These are phyloP conservation scores for Enteromius treurensis DNA, from an alignment of 2,797 vertebrate species.

Conservation along the genomic window DNA sequence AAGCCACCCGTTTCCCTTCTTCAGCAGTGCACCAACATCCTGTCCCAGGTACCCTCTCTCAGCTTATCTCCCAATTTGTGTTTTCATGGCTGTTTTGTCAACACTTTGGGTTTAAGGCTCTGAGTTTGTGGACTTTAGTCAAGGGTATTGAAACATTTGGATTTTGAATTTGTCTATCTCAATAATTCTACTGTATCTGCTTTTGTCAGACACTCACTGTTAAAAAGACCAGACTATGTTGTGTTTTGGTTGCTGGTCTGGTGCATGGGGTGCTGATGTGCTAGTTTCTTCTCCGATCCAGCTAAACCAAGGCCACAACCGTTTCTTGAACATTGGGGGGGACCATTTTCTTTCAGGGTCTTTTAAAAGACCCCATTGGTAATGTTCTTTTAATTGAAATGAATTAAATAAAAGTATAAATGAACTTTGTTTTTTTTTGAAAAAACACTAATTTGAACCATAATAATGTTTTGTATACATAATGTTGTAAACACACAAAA, in stretches of 20 bases:
- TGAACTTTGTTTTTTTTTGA: not conserved
- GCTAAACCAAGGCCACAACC: not conserved
- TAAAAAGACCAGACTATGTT: conserved; percentile 16
- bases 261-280: not conserved
- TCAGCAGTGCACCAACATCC: conserved; percentile 99
- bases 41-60: conserved; percentile 87
- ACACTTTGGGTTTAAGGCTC: not conserved
- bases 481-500: not conserved
- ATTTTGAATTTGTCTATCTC: not conserved
- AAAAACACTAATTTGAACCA: not conserved
- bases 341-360: not conserved
- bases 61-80: not conserved
- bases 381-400: not conserved
- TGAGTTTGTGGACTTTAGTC: not conserved
- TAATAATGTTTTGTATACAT: not conserved
- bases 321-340: not conserved
- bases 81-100: not conserved
- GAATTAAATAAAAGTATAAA: not conserved
- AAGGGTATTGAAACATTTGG: not conserved
- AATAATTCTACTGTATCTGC: not conserved
- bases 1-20: conserved; percentile 96
- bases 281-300: not conserved
- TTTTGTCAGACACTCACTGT: not conserved
- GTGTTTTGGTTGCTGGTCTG: conserved; percentile 8
- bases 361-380: not conserved